Evolutionary conservation across 2,113 vertebrate genomes (phyloP).

Genomic region (Zosterops japonicus): DNA sequence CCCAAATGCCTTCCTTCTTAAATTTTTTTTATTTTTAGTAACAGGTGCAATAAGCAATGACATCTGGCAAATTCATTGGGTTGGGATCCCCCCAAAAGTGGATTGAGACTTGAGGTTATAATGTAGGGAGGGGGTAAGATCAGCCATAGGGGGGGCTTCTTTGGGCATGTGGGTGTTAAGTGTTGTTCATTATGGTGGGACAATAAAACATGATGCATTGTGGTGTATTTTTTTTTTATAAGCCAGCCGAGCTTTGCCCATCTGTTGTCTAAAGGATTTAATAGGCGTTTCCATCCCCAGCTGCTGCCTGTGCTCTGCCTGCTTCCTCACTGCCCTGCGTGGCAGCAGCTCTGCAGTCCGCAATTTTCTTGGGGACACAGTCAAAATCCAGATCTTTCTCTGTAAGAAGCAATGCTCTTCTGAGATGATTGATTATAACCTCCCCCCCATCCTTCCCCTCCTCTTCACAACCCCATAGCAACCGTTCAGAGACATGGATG

Average conservation of each 20-base stretch:
- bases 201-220: constrained; percentile 74
- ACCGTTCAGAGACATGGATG: constrained; percentile 55
- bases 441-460: constrained; percentile 31
- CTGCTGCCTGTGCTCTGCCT: constrained; percentile 79
- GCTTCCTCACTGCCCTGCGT: constrained; percentile 70
- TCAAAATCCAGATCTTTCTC: constrained; percentile 77
- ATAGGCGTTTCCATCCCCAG: constrained; percentile 80
- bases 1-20: not conserved
- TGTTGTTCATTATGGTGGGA: constrained; percentile 68
- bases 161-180: constrained; percentile 64
- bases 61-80: not conserved
- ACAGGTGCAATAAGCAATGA: constrained; percentile 1
- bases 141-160: constrained; percentile 14
- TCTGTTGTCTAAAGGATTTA: constrained; percentile 85
- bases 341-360: constrained; percentile 73
- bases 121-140: constrained; percentile 2
- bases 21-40: not conserved
- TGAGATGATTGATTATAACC: constrained; percentile 67
- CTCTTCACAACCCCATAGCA: constrained; percentile 72
- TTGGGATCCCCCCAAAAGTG: constrained; percentile 26
- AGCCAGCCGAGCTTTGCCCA: constrained; percentile 73
- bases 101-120: not conserved
- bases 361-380: constrained; percentile 75
- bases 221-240: constrained; percentile 55
- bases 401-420: constrained; percentile 71